Conservation (phyloP, 2,888 invertebrate genomes). For the Diarsia dahlii region DNA sequence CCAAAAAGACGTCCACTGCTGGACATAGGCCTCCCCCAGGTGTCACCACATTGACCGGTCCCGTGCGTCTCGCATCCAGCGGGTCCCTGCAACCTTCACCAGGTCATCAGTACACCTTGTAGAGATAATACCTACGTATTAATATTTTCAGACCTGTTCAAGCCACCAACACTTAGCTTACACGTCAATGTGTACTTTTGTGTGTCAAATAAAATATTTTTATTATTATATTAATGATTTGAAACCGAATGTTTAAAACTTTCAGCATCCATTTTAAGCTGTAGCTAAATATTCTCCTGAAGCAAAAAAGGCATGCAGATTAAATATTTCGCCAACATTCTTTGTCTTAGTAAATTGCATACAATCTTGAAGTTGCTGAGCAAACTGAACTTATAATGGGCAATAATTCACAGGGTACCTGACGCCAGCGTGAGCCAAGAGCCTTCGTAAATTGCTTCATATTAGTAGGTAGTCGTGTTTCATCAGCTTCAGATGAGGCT, state of each 20-base stretch:
- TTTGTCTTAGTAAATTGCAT: conserved; percentile 65
- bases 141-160: background rate
- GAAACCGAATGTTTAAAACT: background rate
- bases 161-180: background rate
- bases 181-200: too few species aligned
- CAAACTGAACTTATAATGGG: conserved; percentile 59
- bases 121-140: background rate
- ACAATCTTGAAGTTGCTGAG: conserved; percentile 57
- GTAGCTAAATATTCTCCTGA: conserved; percentile 22
- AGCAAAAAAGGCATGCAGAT: conserved; percentile 61
- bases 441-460: conserved; percentile 21
- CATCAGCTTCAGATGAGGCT: background rate
- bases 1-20: too few species aligned
- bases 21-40: too few species aligned
- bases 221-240: conserved; percentile 9
- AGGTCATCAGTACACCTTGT: too few species aligned
- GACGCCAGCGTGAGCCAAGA: conserved; percentile 18
- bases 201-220: too few species aligned
- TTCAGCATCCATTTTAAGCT: background rate
- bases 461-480: conserved; percentile 3
- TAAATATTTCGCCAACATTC: conserved; percentile 70
- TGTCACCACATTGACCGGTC: too few species aligned
- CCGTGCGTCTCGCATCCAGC: too few species aligned
- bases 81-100: too few species aligned
- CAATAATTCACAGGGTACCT: conserved; percentile 48